A percentile compares a stretch with the other conserved stretches of the same genome.
Conservation (phyloP, 2,888 invertebrate genomes). For the Papilio gigon region DNA sequence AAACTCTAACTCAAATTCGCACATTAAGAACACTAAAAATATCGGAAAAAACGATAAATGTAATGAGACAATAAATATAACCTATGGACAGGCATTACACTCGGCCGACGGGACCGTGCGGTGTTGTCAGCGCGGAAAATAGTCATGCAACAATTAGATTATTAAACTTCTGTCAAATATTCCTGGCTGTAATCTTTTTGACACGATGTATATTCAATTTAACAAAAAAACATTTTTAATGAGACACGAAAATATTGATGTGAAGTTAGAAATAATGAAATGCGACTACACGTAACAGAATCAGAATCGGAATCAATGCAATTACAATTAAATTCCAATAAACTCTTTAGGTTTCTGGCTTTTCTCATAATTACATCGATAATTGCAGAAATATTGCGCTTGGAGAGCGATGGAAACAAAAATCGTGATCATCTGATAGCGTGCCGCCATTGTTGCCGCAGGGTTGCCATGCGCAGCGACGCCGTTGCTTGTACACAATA, state of each 20-base stretch:
- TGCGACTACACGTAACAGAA: slow-evolving; percentile 1
- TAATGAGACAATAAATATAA: neutral
- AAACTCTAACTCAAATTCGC: neutral
- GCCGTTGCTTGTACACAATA: neutral
- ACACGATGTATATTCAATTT: neutral
- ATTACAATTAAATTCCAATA: slow-evolving; percentile 17
- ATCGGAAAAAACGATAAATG: neutral
- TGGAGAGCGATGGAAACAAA: slow-evolving; percentile 41
- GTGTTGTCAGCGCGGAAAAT: too few relatives aligned
- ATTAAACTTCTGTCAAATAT: neutral
- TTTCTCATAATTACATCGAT: slow-evolving; percentile 30
- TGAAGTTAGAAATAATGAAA: neutral
- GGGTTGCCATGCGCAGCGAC: slow-evolving; percentile 21
- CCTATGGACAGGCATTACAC: neutral
- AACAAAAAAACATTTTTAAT: slow-evolving; percentile 3
- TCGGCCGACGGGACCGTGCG: neutral
- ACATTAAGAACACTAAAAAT: neutral
- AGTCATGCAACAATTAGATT: neutral
- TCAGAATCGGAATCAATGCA: neutral
- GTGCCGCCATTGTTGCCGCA: slow-evolving; percentile 52
- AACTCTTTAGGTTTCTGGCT: slow-evolving; percentile 15
- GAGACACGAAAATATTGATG: neutral
- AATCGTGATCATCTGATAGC: slow-evolving; percentile 45
- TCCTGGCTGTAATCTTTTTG: neutral
- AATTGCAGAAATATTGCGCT: slow-evolving; percentile 36